Percentiles rank a stretch among this genome's conserved stretches.
Evolutionary conservation across 2,888 invertebrate genomes (phyloP).

Genomic region (Xestia ashworthii): DNA sequence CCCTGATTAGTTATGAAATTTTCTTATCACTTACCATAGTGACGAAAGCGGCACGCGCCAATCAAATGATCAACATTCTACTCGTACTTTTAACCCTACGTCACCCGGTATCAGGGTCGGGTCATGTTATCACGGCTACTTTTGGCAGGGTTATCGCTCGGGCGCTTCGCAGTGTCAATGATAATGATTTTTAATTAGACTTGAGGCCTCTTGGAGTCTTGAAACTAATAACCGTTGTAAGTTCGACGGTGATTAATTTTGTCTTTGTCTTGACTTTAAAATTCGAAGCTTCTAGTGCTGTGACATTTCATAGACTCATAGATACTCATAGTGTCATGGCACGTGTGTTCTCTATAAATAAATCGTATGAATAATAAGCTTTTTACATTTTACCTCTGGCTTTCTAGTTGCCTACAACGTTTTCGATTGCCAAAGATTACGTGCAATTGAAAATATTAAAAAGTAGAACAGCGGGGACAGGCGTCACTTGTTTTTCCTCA

Average conservation of each 20-base stretch:
- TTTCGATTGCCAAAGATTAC: slow-evolving; percentile 54
- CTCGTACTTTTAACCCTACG: slow-evolving; percentile 61
- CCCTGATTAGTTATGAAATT: slow-evolving; percentile 39
- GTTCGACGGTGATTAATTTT: slow-evolving; percentile 13
- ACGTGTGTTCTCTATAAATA: slow-evolving; percentile 31
- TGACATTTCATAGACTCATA: background rate
- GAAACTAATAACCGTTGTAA: slow-evolving; percentile 10
- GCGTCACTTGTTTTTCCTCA: slow-evolving; percentile 47
- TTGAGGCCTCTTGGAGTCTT: slow-evolving; percentile 15
- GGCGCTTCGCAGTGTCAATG: slow-evolving; percentile 33
- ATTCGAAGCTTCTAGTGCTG: slow-evolving; percentile 23
- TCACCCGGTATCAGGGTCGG: slow-evolving; percentile 39
- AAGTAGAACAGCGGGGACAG: background rate
- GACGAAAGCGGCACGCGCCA: slow-evolving; percentile 49
- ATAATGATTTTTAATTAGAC: slow-evolving; percentile 49
- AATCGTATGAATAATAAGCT: slow-evolving; percentile 34
- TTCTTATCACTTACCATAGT: slow-evolving; percentile 40
- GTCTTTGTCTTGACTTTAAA: slow-evolving; percentile 38
- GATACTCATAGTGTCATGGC: background rate
- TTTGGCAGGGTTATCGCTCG: slow-evolving; percentile 56
- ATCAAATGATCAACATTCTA: slow-evolving; percentile 42
- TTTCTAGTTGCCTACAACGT: slow-evolving; percentile 15
- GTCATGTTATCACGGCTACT: slow-evolving; percentile 40
- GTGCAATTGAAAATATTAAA: slow-evolving; percentile 40
- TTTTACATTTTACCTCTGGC: slow-evolving; percentile 15